Evolutionary conservation across 2,888 invertebrate genomes (phyloP), one percentile per base, ranked within the genome.

Genomic region (Cryptus armator): DNA sequence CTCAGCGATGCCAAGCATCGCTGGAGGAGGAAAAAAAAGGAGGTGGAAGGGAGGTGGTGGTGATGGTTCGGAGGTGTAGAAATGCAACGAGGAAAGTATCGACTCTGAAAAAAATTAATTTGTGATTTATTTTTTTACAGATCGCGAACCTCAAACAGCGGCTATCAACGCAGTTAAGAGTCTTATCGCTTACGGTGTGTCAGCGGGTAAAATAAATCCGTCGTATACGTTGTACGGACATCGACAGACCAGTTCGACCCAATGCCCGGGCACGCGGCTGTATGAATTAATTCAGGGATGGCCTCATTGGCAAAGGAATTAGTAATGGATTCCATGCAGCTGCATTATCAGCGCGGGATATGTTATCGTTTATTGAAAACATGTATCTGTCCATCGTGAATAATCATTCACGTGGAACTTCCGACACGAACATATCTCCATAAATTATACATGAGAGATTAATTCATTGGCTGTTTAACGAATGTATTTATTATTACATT

Each of bases 151-250:
- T 0, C 89, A 88, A 14, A 24, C 70, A 3, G 90, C 89, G 3
- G 91, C 91, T 88, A 89, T 97, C 0, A 94, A 94, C 48, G 96
- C 96, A 0, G 95, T 95, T 3, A 92, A 95, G 71, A 94, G 95
- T 83, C 93, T 97, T 3, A 95, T 97, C 6, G 92, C 94, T 3
- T 94, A 95, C 71, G 97, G 97, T 0, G 95, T 97, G 0, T 92
- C 94, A 0, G 87, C 93, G 67, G 95, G 96, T 0, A 96, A 96
- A 89, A 94, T 97, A 12, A 91, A 93, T 0, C 91, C 94, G 51
- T 94, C 96, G 88, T 97, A 97, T 88, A 95, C 95, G 89, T 90
- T 97, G 14, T 94, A 96, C 66, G 97, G 95, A 0, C 97, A 97
- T 84, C 87, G 88, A n/a, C 92, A 93, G 84, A 88, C 88, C 0